Conservation (phyloP, 2,888 invertebrate genomes). For the Eilema sororculum region DNA sequence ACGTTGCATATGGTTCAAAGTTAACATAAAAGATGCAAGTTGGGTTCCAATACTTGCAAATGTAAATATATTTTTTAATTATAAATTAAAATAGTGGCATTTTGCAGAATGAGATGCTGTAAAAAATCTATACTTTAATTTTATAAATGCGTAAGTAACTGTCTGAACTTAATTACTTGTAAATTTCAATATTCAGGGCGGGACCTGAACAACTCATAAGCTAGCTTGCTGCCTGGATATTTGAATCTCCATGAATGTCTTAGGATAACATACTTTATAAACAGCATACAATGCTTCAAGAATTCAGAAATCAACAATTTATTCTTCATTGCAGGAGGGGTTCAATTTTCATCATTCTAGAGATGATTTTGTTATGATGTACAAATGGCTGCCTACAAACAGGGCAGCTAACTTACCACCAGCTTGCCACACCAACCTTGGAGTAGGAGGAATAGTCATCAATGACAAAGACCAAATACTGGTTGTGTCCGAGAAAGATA, state of each 20-base stretch:
- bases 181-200: not conserved
- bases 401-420: conserved; percentile 90
- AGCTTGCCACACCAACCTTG: conserved; percentile 92
- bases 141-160: no score
- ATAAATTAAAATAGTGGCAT: not conserved
- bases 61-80: conserved; percentile 71
- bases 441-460: conserved; percentile 95
- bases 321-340: conserved; percentile 85
- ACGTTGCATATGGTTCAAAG: conserved; percentile 94
- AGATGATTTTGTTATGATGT: conserved; percentile 92
- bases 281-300: no score
- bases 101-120: no score
- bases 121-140: no score
- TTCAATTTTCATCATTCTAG: conserved; percentile 96
- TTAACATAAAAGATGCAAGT: conserved; percentile 89
- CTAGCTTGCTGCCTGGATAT: not conserved
- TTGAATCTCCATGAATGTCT: not conserved
- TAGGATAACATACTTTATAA: not conserved
- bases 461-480: conserved; percentile 92
- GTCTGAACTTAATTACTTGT: not conserved
- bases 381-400: conserved; percentile 91
- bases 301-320: not conserved
- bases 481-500: conserved; percentile 92
- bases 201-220: not conserved
- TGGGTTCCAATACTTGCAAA: conserved; percentile 92